phyloP scores from a whole-genome alignment of 2,888 invertebrate genomes.

The Camptogramma bilineatum region DNA sequence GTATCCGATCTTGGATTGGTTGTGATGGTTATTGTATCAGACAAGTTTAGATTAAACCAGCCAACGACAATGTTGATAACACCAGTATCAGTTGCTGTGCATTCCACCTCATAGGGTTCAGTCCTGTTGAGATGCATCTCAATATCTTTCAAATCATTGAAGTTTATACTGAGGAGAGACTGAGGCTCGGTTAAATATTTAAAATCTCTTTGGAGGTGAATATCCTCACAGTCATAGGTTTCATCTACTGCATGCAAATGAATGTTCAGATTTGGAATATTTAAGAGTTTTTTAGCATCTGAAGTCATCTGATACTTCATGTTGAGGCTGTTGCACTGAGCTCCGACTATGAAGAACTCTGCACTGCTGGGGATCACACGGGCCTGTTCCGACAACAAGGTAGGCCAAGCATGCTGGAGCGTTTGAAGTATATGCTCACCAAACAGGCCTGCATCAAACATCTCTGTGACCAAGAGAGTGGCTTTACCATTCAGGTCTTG shows the following conservation, averaged over 20 bases:
- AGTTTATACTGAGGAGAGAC: constrained; percentile 86
- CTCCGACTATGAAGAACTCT: constrained; percentile 87
- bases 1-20: constrained; percentile 84
- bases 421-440: constrained; percentile 90
- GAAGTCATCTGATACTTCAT: constrained; percentile 73
- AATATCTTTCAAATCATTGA: constrained; percentile 84
- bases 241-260: constrained; percentile 67
- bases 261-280: constrained; percentile 49
- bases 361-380: constrained; percentile 87
- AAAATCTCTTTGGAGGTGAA: constrained; percentile 82
- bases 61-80: constrained; percentile 87
- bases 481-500: constrained; percentile 83
- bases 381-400: constrained; percentile 80
- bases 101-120: constrained; percentile 67
- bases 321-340: constrained; percentile 83
- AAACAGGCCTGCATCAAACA: constrained; percentile 92
- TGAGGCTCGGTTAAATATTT: constrained; percentile 86
- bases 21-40: constrained; percentile 86
- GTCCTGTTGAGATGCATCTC: constrained; percentile 62
- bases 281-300: constrained; percentile 59
- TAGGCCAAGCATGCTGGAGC: constrained; percentile 88
- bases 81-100: constrained; percentile 76
- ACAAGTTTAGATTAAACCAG: constrained; percentile 90
- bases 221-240: constrained; percentile 89
- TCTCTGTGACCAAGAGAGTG: constrained; percentile 90